Evolutionary conservation across 2,888 invertebrate genomes (phyloP), one percentile per base, ranked within the genome.

Genomic region (Coecobrya sp.): DNA sequence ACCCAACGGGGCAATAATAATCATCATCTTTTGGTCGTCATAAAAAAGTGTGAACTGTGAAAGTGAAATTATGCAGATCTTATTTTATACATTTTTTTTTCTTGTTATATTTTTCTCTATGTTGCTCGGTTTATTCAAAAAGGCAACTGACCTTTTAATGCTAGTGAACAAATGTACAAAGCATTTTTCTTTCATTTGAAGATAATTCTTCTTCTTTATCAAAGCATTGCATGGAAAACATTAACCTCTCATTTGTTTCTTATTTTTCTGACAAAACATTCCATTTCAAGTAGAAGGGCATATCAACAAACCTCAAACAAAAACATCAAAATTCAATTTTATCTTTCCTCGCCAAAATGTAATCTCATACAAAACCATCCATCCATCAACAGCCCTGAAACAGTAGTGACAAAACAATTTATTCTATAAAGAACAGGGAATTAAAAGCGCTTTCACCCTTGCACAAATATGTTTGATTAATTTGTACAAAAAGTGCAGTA

Each of bases 141-240:
- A 89, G 89, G 89, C 84, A 84, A 89, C 73, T 85, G 89, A 89
- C 84, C 89, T 89, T 68, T 89, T 89, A 73, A 89, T 89, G 89
- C 84, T 73, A 89, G 82, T 52, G 89, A 25, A 81, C 82, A 89
- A 52, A 19, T 25, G 45, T 19, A 79, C 7, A 59, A 86, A 45
- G 16, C 52, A 70, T 30, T 68, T 27, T 68, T 68, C 25, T 68
- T 70, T 27, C 36, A 25, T 62, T 62, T 70, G 36, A 25, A 70
- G 36, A 36, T 70, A 36, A 30, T 36, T 30, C 22, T 30, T 68
- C 25, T 65, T 27, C 30, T 1, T n/a, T n/a, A n/a, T 65, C 65
- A 10, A 10, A 22, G 22, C 73, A 73, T 73, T 73, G n/a, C 73
- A 45, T 10, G 13, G 11, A 19, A 73, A 45, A 42, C 73, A 22